phyloP scores from a whole-genome alignment of 2,797 vertebrate genomes.

The Falco peregrinus region DNA sequence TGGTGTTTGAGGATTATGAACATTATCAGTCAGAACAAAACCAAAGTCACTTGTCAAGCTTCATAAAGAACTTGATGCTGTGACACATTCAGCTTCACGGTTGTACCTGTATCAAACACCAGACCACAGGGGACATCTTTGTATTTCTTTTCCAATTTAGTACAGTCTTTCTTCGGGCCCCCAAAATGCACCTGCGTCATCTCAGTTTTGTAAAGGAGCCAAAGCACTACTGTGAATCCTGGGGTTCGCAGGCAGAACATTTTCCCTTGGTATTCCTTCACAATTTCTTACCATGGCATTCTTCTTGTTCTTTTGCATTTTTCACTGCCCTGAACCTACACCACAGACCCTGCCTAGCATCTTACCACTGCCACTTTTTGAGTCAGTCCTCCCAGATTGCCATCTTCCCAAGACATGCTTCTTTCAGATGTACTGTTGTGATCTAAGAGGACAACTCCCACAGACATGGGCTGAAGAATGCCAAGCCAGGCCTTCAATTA shows the following conservation, averaged over 20 bases:
- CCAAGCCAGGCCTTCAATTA: background rate
- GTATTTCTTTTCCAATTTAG: background rate
- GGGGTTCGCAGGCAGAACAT: background rate
- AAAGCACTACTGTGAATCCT: background rate
- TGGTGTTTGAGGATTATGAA: background rate
- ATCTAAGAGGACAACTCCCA: background rate
- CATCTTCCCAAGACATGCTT: background rate
- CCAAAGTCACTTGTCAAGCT: background rate
- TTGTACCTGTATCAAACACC: background rate
- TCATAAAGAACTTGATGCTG: background rate
- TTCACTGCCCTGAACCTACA: background rate
- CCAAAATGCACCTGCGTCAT: background rate
- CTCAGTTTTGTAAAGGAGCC: background rate
- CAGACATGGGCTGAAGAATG: background rate
- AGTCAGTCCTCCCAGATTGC: too few relatives aligned
- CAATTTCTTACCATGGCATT: background rate
- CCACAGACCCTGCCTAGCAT: background rate
- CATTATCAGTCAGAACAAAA: background rate
- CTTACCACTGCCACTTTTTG: background rate
- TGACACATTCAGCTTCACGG: fast-evolving
- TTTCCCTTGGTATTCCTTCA: background rate
- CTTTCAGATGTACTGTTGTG: fast-evolving
- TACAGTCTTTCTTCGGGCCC: background rate
- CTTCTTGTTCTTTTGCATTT: background rate
- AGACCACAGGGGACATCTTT: background rate